Evolutionary conservation across 2,888 invertebrate species (phyloP).

Genomic region (Plagiodera versicolora): DNA sequence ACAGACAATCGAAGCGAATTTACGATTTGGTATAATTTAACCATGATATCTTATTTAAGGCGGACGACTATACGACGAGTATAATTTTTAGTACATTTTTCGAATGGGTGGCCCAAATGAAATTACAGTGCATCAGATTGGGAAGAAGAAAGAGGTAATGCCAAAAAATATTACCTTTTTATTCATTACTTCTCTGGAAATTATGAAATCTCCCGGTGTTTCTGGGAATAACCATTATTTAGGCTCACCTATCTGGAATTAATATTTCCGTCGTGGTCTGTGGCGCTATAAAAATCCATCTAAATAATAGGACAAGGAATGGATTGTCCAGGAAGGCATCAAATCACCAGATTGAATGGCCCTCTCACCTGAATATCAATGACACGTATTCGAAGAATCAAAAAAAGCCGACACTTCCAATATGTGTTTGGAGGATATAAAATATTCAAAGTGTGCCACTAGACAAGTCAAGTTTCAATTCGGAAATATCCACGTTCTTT

Average conservation of each 20-base stretch:
- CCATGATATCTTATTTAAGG: conserved; percentile 12
- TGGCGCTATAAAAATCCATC: not conserved
- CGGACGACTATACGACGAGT: not conserved
- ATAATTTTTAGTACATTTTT: conserved; percentile 11
- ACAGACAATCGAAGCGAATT: not conserved
- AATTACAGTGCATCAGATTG: conserved; percentile 8
- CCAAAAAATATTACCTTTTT: not conserved
- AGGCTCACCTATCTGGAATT: not conserved
- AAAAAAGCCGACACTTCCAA: not conserved
- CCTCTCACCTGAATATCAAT: not conserved
- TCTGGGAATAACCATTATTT: not conserved
- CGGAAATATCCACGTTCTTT: too few relatives aligned
- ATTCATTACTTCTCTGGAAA: not conserved
- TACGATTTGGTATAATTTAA: conserved; percentile 10
- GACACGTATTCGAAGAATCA: not conserved
- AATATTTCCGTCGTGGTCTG: not conserved
- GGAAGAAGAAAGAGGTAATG: not conserved
- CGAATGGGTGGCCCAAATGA: conserved; percentile 13
- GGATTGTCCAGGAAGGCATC: not conserved
- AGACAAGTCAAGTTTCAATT: too few relatives aligned
- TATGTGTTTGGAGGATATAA: not conserved
- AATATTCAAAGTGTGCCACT: not conserved
- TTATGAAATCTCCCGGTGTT: not conserved
- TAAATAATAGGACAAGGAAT: not conserved
- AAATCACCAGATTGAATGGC: not conserved